Conservation (phyloP, 2,113 vertebrate species). For the Hemibagrus wyckioides region DNA sequence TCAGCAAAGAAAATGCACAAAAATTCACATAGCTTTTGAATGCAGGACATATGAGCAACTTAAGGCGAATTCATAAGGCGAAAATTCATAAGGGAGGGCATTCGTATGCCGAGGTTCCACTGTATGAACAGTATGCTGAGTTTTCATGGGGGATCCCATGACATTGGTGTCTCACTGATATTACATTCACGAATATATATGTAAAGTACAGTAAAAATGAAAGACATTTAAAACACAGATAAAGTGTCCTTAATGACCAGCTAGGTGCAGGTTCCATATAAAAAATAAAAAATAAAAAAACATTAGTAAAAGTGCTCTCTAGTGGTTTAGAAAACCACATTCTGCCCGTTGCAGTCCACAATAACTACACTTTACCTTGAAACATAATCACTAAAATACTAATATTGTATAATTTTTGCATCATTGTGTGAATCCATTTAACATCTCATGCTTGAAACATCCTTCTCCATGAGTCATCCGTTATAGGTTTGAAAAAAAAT, state of each 20-base stretch:
- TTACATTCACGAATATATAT: background rate
- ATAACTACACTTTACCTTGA: background rate
- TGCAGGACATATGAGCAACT: too few relatives aligned
- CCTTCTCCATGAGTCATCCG: background rate
- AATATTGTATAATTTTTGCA: background rate
- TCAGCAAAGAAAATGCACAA: too few relatives aligned
- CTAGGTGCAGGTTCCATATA: background rate
- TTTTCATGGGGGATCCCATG: background rate
- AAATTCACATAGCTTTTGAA: too few relatives aligned
- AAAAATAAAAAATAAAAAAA: too few relatives aligned
- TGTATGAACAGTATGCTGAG: background rate
- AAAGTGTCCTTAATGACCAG: background rate
- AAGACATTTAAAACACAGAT: background rate
- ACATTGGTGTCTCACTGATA: background rate
- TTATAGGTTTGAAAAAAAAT: background rate
- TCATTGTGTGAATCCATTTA: background rate
- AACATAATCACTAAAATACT: background rate
- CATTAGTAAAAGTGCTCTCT: background rate
- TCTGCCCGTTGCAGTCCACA: background rate
- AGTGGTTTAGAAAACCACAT: background rate
- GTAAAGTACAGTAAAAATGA: background rate
- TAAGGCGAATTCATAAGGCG: too few relatives aligned
- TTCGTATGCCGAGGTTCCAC: too few relatives aligned
- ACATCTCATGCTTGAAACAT: background rate
- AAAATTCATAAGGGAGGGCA: too few relatives aligned